Base-by-base conservation (phyloP, 2,113 vertebrate genomes). In the Ictidomys tridecemlineatus region DNA sequence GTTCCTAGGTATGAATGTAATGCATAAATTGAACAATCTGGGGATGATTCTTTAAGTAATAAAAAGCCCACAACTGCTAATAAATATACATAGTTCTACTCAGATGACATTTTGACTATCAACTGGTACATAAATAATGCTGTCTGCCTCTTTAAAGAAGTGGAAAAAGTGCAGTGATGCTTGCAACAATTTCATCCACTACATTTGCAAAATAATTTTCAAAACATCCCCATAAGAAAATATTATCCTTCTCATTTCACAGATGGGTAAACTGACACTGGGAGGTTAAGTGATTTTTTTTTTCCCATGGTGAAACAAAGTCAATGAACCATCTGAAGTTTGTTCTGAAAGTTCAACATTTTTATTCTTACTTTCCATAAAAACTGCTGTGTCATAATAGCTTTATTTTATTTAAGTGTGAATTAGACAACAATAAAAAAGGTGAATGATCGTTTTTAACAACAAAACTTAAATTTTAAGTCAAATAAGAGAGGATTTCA, bases 261-360 rank as follows among this genome's bases (percentile, higher is more conserved):
- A 98, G 97, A 97, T 96, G 97, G 96, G 82, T 82, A 98, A 97
- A 97, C 93, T 97, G 98, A 97, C 91, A 89, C 92, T 89, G 42
- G 90, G 95, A 93, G 95, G 85, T 77, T 90, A 97, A 97, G 77
- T 63, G 85, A 89, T 74, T 92, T 85, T 83, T 90, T 90, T 76
- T 96, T 94, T 83, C 72, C 45, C 45, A 61, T 94, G 84, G 95
- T 97, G 89, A 95, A 93, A 91, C 83, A 95, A 92, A 96, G 42
- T 93, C 92, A 96, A 94, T 95, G 98, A 98, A 91, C 93, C 94
- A 91, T 96, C 91, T 32, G 65, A 37, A 87, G n/a, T 91, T 94
- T 92, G 72, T 93, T 94, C 96, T 89, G 82, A 74, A 89, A 97
- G 48, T 95, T 97, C 67, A 90, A 58, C 7, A 65, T 89, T 96